Evolutionary conservation across 1,140 invertebrate species (phyloP), one percentile per base, ranked within the genome.

Genomic region (Hyposmocoma kahamanoa): DNA sequence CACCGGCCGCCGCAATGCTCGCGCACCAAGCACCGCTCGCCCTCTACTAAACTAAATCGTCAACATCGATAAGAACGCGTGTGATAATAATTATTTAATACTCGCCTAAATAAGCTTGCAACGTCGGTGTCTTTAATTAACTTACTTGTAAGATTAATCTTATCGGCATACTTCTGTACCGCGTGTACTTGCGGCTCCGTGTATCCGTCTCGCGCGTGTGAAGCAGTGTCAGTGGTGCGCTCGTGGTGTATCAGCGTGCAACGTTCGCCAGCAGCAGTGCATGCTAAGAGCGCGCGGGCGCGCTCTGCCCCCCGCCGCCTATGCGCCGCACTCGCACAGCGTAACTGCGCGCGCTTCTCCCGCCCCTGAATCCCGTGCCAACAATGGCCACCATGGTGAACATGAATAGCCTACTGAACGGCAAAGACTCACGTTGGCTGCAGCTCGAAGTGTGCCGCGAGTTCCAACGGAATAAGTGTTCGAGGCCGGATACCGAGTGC

Each of bases 391-490:
- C 94, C 87, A 96, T 97, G 94, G 95, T 97, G 79, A 97, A 97
- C 90, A 96, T 98, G 92, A 97, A 96, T 90, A 97, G 96, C 90
- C 91, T 98, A 74, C 90, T 97, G 57, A 97, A 98, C 88, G 96
- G 96, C 67, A 99, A 99, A 89, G 98, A 99, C 90, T 99, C 98
- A 55, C 93, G 98, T 75, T 99, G 98, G 98, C 91, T 99, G 56
- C 98, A 99, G 84, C 90, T 99, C 78, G 98, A 99, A 90, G 98
- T 99, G 77, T 99, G 98, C 90, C 92, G 98, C 51, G 98, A 99
- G 89, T 99, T 97, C 89, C 98, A 99, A 90, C 91, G 98, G 77
- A 98, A 98, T 91, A 99, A 99, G 91, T 99, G 98, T 88, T 96
- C 97, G 61, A 92, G 98, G 70, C 94, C 97, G 26, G 98, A 99